Base-by-base conservation (phyloP, 1,140 invertebrate species). In the Drosophila oshimai region DNA sequence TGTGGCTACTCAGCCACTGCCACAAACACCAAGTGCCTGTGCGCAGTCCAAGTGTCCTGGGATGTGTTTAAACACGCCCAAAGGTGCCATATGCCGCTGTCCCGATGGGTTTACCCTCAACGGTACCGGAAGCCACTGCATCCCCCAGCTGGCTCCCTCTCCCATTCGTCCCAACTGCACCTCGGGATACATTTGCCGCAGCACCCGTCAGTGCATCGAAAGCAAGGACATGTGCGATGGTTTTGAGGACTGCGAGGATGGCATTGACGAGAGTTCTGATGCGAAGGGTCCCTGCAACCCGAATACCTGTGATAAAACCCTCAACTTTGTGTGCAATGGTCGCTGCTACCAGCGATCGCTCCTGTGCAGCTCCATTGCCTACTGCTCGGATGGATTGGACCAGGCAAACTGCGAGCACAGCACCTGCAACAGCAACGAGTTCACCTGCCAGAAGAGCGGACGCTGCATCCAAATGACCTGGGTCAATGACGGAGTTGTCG, bases 191-290 rank as follows among this genome's bases (percentile, higher is more conserved):
- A 58, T 74, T 10, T 91, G 90, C 26, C 47, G 67, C 9, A 62
- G 51, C 36, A 57, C 73, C 4, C 34, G 62, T 0, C 69, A 91
- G 13, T 94, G 94, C 74, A 92, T 94, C 41, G 92, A 93, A 12
- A 67, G 84, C 28, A 88, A 91, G 65, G 92, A 93, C 72, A 78
- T 93, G 4, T 98, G 97, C 79, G 97, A 98, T 90, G 96, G 96
- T 1, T 91, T 94, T 33, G 92, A 93, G 47, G 97, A 98, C 88
- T 99, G 97, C 78, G 93, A 93, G 24, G 96, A 98, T 90, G 94
- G 95, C 31, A 95, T 94, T 6, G 98, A 99, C 89, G 97, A 98
- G 83, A 90, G 93, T 77, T 92, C 93, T 4, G 90, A 91, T 13
- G 74, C 88, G 1, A 55, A 70, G 6, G 93, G 93, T 15, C 88